Evolutionary conservation across 2,888 invertebrate species (phyloP).

Genomic region (Brachypterus glaber): DNA sequence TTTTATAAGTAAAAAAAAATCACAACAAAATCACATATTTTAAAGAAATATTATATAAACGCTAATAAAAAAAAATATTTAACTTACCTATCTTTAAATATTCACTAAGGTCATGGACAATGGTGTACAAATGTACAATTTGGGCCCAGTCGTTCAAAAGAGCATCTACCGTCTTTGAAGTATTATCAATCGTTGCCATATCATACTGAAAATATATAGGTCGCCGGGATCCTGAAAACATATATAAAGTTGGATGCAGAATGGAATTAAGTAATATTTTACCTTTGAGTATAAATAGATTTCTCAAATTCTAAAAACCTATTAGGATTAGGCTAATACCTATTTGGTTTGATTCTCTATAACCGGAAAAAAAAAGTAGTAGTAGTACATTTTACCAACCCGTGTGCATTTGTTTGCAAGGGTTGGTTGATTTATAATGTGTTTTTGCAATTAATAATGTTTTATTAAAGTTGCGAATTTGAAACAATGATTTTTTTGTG

Average conservation of each 20-base stretch:
- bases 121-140: slow-evolving; percentile 79
- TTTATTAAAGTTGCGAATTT: no score
- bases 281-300: no score
- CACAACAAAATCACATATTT: neutral
- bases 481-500: no score
- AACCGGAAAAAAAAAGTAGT: no score
- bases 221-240: slow-evolving; percentile 58
- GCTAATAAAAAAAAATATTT: slow-evolving; percentile 1
- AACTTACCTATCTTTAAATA: slow-evolving; percentile 61
- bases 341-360: no score
- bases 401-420: no score
- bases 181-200: slow-evolving; percentile 72
- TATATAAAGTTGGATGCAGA: slow-evolving; percentile 3
- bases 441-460: no score
- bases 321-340: no score
- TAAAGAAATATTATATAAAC: neutral
- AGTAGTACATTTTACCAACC: no score
- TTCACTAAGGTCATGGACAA: slow-evolving; percentile 75
- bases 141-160: slow-evolving; percentile 87
- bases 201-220: slow-evolving; percentile 88
- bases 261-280: neutral
- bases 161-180: slow-evolving; percentile 71
- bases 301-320: no score
- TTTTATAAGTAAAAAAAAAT: neutral
- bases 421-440: no score